phyloP scores from a whole-genome alignment of 2,113 vertebrate genomes.

The Myiozetetes cayanensis region DNA sequence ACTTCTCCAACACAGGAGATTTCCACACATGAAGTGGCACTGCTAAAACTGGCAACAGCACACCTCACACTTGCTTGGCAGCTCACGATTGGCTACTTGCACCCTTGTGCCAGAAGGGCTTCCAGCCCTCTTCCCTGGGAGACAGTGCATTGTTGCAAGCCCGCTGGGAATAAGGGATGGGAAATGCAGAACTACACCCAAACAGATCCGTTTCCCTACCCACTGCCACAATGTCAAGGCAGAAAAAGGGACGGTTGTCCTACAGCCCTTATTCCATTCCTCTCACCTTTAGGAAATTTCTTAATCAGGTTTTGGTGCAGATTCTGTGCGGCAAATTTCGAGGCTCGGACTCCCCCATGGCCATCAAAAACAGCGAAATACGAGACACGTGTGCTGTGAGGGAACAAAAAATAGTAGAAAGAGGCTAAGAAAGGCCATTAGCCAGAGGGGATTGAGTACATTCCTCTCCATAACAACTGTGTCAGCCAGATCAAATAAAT shows the following conservation, averaged over 20 bases:
- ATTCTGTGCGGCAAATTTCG: slow-evolving; percentile 90
- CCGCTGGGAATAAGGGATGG: not conserved
- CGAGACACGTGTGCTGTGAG: slow-evolving; percentile 80
- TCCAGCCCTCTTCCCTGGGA: not conserved
- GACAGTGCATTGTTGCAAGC: not conserved
- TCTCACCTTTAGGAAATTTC: slow-evolving; percentile 90
- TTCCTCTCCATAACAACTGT: not conserved
- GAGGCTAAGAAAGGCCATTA: not conserved
- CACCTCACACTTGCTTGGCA: not conserved
- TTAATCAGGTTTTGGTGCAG: slow-evolving; percentile 87
- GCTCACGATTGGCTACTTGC: not conserved
- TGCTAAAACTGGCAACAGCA: not conserved
- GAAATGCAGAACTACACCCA: not conserved
- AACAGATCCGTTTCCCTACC: not conserved
- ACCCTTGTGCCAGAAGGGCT: not conserved
- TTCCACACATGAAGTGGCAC: not conserved
- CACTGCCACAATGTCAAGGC: not conserved
- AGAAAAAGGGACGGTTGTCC: not conserved
- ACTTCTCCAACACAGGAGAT: not conserved
- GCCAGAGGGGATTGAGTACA: not conserved
- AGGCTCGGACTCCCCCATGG: slow-evolving; percentile 89
- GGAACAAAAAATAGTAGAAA: not conserved
- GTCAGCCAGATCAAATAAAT: not conserved
- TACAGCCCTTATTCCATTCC: not conserved
- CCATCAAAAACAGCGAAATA: slow-evolving; percentile 97